phyloP scores from a whole-genome alignment of 1,140 invertebrate genomes.

The Drosophila dunni region DNA sequence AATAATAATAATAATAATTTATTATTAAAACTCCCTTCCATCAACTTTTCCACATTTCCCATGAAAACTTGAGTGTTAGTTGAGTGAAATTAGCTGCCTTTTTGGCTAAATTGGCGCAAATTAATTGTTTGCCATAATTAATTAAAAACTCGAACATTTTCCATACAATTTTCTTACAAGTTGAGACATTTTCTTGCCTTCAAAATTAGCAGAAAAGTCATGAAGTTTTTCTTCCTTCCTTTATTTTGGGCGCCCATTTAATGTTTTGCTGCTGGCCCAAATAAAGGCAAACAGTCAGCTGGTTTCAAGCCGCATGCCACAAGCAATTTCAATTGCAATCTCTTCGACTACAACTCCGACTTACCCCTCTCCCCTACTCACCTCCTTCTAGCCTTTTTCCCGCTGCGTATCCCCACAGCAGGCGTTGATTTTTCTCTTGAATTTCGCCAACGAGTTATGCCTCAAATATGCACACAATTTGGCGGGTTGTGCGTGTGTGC shows the following conservation, averaged over 20 bases:
- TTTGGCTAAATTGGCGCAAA: too few species aligned
- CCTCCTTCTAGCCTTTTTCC: too few species aligned
- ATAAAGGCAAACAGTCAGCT: constrained; percentile 12
- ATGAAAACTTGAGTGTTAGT: too few species aligned
- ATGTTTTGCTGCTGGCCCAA: constrained; percentile 1
- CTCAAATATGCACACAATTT: constrained; percentile 49
- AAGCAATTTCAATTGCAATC: constrained; percentile 23
- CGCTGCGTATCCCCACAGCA: neutral
- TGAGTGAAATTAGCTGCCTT: too few species aligned
- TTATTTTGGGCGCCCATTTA: neutral
- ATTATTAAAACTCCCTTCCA: too few species aligned
- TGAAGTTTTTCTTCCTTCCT: neutral
- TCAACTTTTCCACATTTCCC: too few species aligned
- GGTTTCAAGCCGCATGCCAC: constrained; percentile 11
- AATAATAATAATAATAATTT: too few species aligned
- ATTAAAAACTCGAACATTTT: neutral
- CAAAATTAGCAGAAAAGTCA: constrained; percentile 1
- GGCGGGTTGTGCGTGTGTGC: constrained; percentile 3
- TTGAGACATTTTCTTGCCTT: neutral
- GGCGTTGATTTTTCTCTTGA: constrained; percentile 50
- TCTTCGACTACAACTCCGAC: too few species aligned
- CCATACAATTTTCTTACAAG: neutral
- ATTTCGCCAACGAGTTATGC: constrained; percentile 51
- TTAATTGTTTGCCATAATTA: too few species aligned
- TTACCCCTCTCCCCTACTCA: too few species aligned